A percentile compares a stretch with the other conserved stretches of the same genome.
Conservation (phyloP, 2,113 vertebrate genomes). For the Junco hyemalis region DNA sequence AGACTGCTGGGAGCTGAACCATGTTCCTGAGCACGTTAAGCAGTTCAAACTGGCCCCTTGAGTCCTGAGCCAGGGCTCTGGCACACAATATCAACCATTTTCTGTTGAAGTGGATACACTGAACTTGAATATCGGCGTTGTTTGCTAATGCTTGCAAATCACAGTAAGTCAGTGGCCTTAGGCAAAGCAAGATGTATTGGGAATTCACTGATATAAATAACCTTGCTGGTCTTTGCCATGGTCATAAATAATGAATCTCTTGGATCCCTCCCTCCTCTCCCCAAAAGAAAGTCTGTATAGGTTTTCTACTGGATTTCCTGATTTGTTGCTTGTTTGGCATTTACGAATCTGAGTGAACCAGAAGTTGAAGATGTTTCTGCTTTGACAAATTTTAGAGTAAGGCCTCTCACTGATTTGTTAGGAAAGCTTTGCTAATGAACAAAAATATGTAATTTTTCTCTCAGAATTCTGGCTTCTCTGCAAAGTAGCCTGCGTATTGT, state of each 20-base stretch:
- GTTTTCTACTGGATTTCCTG: not conserved
- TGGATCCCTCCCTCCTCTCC: not conserved
- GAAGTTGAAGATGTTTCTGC: not conserved
- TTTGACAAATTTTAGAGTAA: not conserved
- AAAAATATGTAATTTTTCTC: not conserved
- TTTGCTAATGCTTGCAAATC: constrained; percentile 42
- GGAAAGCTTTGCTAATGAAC: not conserved
- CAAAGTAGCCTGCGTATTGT: not conserved
- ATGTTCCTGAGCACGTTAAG: not conserved
- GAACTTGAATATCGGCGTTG: constrained; percentile 53
- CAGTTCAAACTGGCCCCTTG: not conserved
- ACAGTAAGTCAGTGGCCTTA: not conserved
- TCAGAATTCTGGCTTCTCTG: not conserved
- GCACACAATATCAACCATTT: not conserved
- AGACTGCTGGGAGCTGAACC: not conserved
- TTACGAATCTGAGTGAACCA: not conserved
- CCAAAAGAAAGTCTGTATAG: not conserved
- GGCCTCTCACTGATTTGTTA: not conserved
- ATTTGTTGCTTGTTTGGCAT: not conserved
- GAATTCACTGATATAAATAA: constrained; percentile 4
- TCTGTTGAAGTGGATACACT: not conserved
- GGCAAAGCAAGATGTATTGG: constrained; percentile 7
- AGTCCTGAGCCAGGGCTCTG: not conserved
- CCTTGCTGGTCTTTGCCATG: not conserved
- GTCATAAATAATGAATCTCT: constrained; percentile 12